Conservation (phyloP, 1,140 invertebrate species). For the Apis florea region DNA sequence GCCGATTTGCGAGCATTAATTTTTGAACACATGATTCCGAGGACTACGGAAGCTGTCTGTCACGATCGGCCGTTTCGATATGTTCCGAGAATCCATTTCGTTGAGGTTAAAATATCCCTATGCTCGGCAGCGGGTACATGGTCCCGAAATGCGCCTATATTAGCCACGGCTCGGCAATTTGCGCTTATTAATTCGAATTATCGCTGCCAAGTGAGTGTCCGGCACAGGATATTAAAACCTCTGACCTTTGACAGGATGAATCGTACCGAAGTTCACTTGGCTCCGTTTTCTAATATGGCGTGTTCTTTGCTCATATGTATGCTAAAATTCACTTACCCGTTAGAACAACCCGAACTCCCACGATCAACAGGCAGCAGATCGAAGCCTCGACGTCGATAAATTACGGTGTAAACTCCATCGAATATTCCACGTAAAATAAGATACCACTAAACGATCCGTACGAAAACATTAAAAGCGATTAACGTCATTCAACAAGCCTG, state of each 20-base stretch:
- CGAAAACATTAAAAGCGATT: slow-evolving; percentile 14
- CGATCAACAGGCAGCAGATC: slow-evolving; percentile 34
- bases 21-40: slow-evolving; percentile 33
- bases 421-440: slow-evolving; percentile 22
- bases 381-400: slow-evolving; percentile 34
- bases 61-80: slow-evolving; percentile 46
- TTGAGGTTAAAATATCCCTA: slow-evolving; percentile 38
- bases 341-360: slow-evolving; percentile 8
- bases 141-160: slow-evolving; percentile 52
- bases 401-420: slow-evolving; percentile 4
- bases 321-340: slow-evolving; percentile 36
- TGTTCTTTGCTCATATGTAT: background rate
- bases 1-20: slow-evolving; percentile 19
- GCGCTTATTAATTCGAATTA: slow-evolving; percentile 80
- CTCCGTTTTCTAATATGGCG: slow-evolving; percentile 15
- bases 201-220: slow-evolving; percentile 75
- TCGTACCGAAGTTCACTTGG: slow-evolving; percentile 58
- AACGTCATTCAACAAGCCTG: background rate
- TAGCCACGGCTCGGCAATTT: slow-evolving; percentile 73
- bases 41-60: slow-evolving; percentile 46
- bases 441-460: slow-evolving; percentile 25
- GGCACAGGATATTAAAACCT: slow-evolving; percentile 80
- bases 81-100: slow-evolving; percentile 51
- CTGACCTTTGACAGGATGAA: slow-evolving; percentile 75
- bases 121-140: background rate